Conservation (phyloP, 1,140 invertebrate genomes). For the Gonioctena quinquepunctata region DNA sequence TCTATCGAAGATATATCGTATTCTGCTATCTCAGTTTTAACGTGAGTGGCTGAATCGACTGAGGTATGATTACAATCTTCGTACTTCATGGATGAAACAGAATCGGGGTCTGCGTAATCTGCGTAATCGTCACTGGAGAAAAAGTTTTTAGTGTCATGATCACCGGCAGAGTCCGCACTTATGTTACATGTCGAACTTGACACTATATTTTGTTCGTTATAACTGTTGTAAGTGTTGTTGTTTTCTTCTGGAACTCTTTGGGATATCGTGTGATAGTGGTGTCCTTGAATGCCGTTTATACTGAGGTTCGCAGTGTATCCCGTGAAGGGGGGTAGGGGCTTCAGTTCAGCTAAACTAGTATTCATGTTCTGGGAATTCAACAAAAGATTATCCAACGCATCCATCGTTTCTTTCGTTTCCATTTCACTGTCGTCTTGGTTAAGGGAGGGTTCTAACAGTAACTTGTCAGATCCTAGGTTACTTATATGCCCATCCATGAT, state of each 20-base stretch:
- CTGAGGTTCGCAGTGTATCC: conserved; percentile 80
- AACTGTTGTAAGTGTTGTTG: conserved; percentile 58
- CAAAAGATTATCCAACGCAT: conserved; percentile 67
- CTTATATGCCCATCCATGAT: conserved; percentile 47
- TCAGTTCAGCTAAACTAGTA: conserved; percentile 75
- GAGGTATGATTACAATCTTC: conserved; percentile 55
- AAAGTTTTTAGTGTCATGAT: conserved; percentile 62
- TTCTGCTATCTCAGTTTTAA: conserved; percentile 60
- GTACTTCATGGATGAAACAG: conserved; percentile 58
- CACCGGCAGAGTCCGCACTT: conserved; percentile 56
- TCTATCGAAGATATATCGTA: conserved; percentile 78
- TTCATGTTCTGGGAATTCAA: conserved; percentile 63
- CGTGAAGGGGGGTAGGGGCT: conserved; percentile 84
- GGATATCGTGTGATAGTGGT: conserved; percentile 83
- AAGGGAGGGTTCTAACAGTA: conserved; percentile 55
- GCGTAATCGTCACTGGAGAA: conserved; percentile 61
- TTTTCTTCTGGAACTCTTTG: conserved; percentile 71
- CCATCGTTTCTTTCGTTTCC: conserved; percentile 61
- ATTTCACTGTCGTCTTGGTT: conserved; percentile 56
- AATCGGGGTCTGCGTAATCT: conserved; percentile 56
- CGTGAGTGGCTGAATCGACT: conserved; percentile 55
- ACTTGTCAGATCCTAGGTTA: conserved; percentile 56
- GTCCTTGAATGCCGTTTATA: conserved; percentile 83
- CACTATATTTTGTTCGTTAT: conserved; percentile 66
- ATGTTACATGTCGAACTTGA: conserved; percentile 66